phyloP scores from a whole-genome alignment of 2,888 invertebrate genomes.

The Amorpha juglandis region DNA sequence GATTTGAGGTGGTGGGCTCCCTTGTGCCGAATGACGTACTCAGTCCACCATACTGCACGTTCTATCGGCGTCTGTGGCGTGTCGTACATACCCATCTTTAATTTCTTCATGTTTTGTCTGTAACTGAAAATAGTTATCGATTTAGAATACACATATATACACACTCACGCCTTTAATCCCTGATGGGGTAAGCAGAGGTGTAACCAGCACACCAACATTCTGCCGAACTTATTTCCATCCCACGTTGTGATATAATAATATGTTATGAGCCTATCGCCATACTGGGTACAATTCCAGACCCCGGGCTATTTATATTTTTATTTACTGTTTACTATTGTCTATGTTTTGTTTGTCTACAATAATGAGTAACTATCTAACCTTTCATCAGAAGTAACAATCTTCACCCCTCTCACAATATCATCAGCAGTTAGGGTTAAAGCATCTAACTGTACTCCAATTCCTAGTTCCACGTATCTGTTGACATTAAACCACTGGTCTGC shows the following conservation, averaged over 20 bases:
- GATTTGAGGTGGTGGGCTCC: conserved; percentile 45
- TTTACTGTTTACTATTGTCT: too few species aligned
- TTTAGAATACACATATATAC: neutral
- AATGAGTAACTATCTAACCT: conserved; percentile 36
- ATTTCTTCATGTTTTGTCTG: conserved; percentile 35
- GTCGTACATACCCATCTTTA: conserved; percentile 41
- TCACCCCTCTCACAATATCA: conserved; percentile 37
- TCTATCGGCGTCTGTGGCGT: conserved; percentile 43
- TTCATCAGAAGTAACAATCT: conserved; percentile 35
- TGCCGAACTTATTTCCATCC: too few species aligned
- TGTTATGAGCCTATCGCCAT: too few species aligned
- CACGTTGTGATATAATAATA: too few species aligned
- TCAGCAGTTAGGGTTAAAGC: conserved; percentile 36
- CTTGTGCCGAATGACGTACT: conserved; percentile 47
- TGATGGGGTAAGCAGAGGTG: too few species aligned
- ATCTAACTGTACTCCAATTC: conserved; percentile 42
- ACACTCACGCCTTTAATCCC: too few species aligned
- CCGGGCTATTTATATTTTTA: too few species aligned
- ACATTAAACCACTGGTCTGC: conserved; percentile 57
- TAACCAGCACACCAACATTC: too few species aligned
- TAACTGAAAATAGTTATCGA: conserved; percentile 33
- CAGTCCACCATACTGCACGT: conserved; percentile 50
- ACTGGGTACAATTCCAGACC: too few species aligned
- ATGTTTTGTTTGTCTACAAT: too few species aligned
- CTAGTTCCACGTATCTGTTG: conserved; percentile 40